Conservation (phyloP, 2,113 vertebrate species). For the Polyodon spathula region DNA sequence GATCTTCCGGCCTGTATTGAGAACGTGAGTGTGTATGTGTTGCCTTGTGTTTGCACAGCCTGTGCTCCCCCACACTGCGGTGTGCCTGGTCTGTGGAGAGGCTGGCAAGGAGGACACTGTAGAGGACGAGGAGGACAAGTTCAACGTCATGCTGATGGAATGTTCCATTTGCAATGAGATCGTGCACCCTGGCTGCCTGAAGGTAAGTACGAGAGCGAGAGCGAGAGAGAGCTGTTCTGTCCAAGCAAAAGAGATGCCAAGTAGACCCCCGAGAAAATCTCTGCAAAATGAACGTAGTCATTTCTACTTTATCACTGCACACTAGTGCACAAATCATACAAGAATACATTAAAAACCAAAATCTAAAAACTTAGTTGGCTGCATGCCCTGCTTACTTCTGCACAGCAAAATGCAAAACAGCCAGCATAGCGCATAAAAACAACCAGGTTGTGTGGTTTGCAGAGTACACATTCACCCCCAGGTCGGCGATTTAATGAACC, state of each 20-base stretch:
- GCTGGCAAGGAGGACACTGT: constrained; percentile 93
- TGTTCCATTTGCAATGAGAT: constrained; percentile 98
- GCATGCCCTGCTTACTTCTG: no score
- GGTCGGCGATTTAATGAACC: no score
- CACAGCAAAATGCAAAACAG: no score
- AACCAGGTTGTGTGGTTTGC: no score
- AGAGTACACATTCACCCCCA: no score
- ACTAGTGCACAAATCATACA: constrained; percentile 32
- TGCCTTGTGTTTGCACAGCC: constrained; percentile 54
- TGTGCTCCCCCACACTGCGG: constrained; percentile 88
- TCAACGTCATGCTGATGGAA: constrained; percentile 96
- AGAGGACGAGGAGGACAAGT: constrained; percentile 86
- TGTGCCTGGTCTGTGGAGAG: constrained; percentile 90
- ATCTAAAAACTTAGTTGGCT: no score
- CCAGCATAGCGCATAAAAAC: no score
- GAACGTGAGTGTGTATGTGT: constrained; percentile 1
- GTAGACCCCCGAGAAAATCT: no score
- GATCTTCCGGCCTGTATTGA: not conserved
- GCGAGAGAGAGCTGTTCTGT: constrained; percentile 21
- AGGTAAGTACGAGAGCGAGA: constrained; percentile 59
- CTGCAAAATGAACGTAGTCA: no score
- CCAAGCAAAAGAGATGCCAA: no score
- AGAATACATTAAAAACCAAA: no score
- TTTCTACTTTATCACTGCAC: no score
- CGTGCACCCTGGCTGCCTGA: constrained; percentile 91